These are phyloP conservation scores for Mustela erminea DNA, from an alignment of 2,797 vertebrate species.

Conservation along the genomic window DNA sequence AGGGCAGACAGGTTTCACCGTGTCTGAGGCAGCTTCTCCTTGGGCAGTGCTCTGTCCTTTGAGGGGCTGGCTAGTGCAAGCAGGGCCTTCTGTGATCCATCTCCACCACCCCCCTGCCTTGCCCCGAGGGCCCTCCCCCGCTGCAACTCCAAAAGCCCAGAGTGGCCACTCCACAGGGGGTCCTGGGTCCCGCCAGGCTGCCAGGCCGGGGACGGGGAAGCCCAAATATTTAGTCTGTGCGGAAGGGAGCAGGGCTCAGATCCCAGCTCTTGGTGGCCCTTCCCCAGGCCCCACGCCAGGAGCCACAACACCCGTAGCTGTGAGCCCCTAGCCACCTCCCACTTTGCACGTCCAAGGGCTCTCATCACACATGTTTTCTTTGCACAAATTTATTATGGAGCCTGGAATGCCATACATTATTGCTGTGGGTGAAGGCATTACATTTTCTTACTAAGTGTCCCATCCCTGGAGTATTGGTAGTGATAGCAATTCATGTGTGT, in stretches of 20 bases:
- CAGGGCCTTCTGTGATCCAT: background rate
- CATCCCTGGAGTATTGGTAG: background rate
- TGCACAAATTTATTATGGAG: background rate
- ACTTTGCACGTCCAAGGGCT: background rate
- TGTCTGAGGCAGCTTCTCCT: background rate
- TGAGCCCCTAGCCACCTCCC: background rate
- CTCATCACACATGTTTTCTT: background rate
- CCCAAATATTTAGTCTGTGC: slow-evolving; percentile 73
- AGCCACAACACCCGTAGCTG: background rate
- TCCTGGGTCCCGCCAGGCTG: background rate
- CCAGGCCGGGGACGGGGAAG: background rate
- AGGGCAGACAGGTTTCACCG: background rate
- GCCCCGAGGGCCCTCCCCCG: background rate
- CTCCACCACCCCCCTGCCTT: background rate
- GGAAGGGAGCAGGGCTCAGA: slow-evolving; percentile 12
- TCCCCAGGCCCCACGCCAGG: background rate
- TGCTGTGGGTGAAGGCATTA: background rate
- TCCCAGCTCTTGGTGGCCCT: background rate
- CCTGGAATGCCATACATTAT: background rate
- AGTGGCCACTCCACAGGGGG: background rate
- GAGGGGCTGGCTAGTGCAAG: background rate
- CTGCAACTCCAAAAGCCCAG: background rate
- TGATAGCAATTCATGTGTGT: accelerated
- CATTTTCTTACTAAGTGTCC: background rate
- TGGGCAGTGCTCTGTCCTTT: background rate